Base-by-base conservation (phyloP, 2,113 vertebrate genomes). In the Sylvietta virens region DNA sequence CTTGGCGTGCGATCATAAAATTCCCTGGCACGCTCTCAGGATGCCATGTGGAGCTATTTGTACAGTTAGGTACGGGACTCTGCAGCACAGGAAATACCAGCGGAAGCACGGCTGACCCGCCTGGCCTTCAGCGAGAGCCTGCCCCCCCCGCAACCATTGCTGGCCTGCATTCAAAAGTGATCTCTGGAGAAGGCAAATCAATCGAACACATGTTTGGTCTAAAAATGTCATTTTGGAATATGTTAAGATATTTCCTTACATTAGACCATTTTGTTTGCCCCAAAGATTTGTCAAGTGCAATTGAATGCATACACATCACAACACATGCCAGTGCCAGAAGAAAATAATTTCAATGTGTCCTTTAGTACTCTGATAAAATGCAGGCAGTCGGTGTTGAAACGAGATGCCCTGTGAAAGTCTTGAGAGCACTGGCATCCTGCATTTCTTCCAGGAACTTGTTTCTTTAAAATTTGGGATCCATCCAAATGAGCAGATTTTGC, bases 1-100 rank as follows among this genome's bases (percentile, higher is more conserved):
- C 98, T 98, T 98, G 98, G 98, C 98, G 54, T 47, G 91, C 22
- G 93, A 96, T 98, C 94, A 97, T 97, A 95, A 92, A 80, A 95
- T 97, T 97, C 88, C 81, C 95, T 97, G 97, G 97, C 95, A 96
- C 76, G 13, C 79, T 83, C 83, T 97, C 88, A 62, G 93, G 92
- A 89, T 93, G 92, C 95, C 95, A 94, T 95, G 96, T 97, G 97
- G 96, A 97, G 81, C 90, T 97, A 95, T 97, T 97, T 97, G 95
- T 96, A 95, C 86, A 97, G 95, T 97, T 87, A 93, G 94, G 93
- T 96, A 95, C 60, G 90, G 96, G 97, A 82, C 91, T 95, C 90
- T 88, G 94, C 67, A 3, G 94, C 70, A 53, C 95, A 98, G 97
- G 97, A 97, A 97, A 96, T 97, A 97, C 96, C 95, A 95, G 84